Base-by-base conservation (phyloP, 1,140 invertebrate species). In the Heterodera schachtii region DNA sequence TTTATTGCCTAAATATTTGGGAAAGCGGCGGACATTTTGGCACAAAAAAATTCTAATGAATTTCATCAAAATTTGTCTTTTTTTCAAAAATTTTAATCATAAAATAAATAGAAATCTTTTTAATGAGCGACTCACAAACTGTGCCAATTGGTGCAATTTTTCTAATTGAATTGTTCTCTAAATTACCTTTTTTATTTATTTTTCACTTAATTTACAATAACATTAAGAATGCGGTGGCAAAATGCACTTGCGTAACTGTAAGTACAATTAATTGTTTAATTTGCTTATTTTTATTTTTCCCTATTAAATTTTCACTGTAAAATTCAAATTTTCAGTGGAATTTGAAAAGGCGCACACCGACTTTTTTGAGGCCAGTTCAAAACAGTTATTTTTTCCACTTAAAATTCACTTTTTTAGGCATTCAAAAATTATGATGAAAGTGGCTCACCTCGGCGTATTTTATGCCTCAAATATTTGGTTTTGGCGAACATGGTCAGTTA, bases 401-500 rank as follows among this genome's bases (percentile, higher is more conserved):
- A 96, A 3, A 31, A n/a, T n/a, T 31, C 31, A 31, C n/a, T n/a
- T 31, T 31, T 31, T 31, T 97, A 99, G 91, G 98, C 98, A 3
- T 99, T 99, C 90, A 99, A 99, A 92, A 99, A 99, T 91, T 99
- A 99, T 90, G 98, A 99, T 92, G 97, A 99, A 91, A 98, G 96
- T 64, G 97, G 97, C n/a, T 97, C 95, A 86, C 96, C 96, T 64
- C 92, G 97, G 82, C 92, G 98, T 85, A 99, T 96, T 43, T 98
- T 96, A 0, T 99, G 97, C 90, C 91, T 99, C 16, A 99, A 99
- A 91, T 99, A 99, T 91, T 93, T 99, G 82, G 97, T 99, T 57
- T 90, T 99, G 87, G 97, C 98, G 8, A 99, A 98, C 91, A 99
- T 99, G 98, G 88, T 93, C 70, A 92, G 57, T 47, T n/a, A 92